Percentiles rank a stretch among this genome's conserved stretches.
Evolutionary conservation across 2,888 invertebrate genomes (phyloP).

Genomic region (Quadroppia sp.): DNA sequence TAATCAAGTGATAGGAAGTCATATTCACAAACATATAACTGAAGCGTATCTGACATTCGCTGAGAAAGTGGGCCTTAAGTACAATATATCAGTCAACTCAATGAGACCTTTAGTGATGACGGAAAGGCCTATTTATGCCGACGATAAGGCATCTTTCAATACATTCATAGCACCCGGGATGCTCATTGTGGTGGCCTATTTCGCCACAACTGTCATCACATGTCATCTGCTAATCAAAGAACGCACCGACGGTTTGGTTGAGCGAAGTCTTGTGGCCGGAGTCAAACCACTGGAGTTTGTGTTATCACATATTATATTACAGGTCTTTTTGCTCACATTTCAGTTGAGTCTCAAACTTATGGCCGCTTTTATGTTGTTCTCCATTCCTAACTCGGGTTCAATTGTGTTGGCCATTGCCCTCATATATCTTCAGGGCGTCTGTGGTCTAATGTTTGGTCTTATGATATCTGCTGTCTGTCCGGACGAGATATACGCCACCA

Average conservation of each 20-base stretch:
- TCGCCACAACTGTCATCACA: constrained; percentile 33
- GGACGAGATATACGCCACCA: constrained; percentile 37
- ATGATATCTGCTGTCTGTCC: constrained; percentile 40
- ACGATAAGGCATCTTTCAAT: constrained; percentile 2
- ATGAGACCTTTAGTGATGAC: constrained; percentile 27
- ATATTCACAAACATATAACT: constrained; percentile 14
- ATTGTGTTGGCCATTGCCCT: constrained; percentile 75
- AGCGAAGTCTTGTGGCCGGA: constrained; percentile 70
- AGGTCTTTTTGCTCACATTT: constrained; percentile 90
- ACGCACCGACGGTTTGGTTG: constrained; percentile 22
- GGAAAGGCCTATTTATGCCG: constrained; percentile 31
- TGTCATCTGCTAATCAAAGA: constrained; percentile 39
- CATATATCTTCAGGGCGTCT: constrained; percentile 81
- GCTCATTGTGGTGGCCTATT: constrained; percentile 35
- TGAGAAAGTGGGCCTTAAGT: neutral
- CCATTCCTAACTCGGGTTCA: constrained; percentile 83
- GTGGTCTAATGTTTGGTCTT: constrained; percentile 84
- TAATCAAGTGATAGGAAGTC: constrained; percentile 40
- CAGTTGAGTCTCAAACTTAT: constrained; percentile 76
- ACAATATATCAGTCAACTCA: neutral
- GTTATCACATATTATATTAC: constrained; percentile 86
- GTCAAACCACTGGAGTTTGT: constrained; percentile 86
- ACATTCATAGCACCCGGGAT: constrained; percentile 35
- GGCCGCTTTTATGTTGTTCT: constrained; percentile 84
- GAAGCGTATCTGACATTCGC: constrained; percentile 15